Evolutionary conservation across 2,113 vertebrate species (phyloP).

Genomic region (Caretta caretta): DNA sequence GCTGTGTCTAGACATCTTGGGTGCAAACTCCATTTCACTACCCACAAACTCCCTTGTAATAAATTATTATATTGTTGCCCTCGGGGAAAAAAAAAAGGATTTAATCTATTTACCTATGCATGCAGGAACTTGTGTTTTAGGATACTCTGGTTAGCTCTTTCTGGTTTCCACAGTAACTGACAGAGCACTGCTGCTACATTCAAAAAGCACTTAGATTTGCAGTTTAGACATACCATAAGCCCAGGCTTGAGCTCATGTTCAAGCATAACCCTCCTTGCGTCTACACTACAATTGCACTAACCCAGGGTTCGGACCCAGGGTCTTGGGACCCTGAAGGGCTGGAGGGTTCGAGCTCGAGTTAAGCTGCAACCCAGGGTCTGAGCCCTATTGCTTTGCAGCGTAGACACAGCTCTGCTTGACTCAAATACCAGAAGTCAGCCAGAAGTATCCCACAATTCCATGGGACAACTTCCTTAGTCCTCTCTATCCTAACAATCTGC

Average conservation of each 20-base stretch:
- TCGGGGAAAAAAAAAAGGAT: slow-evolving; percentile 30
- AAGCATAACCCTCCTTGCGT: background rate
- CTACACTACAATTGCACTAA: background rate
- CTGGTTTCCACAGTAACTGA: slow-evolving; percentile 20
- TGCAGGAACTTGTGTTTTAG: background rate
- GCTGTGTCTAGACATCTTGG: slow-evolving; percentile 3
- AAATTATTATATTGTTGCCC: slow-evolving; percentile 41
- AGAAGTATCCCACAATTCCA: background rate
- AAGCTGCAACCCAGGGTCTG: background rate
- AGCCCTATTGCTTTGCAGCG: background rate
- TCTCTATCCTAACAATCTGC: background rate
- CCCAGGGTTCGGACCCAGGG: background rate
- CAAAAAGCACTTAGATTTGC: background rate
- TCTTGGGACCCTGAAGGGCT: background rate
- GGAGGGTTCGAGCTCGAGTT: background rate
- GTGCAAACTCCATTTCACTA: slow-evolving; percentile 21
- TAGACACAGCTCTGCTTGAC: background rate
- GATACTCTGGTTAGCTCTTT: background rate
- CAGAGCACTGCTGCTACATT: background rate
- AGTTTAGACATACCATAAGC: no score
- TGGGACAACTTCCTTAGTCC: background rate
- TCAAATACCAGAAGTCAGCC: background rate
- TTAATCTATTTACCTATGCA: slow-evolving; percentile 41
- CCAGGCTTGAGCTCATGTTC: no score
- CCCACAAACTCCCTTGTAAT: slow-evolving; percentile 28